A percentile compares a stretch with the other conserved stretches of the same genome.
Conservation (phyloP, 2,888 invertebrate species). For the Trachelus troglodyta region DNA sequence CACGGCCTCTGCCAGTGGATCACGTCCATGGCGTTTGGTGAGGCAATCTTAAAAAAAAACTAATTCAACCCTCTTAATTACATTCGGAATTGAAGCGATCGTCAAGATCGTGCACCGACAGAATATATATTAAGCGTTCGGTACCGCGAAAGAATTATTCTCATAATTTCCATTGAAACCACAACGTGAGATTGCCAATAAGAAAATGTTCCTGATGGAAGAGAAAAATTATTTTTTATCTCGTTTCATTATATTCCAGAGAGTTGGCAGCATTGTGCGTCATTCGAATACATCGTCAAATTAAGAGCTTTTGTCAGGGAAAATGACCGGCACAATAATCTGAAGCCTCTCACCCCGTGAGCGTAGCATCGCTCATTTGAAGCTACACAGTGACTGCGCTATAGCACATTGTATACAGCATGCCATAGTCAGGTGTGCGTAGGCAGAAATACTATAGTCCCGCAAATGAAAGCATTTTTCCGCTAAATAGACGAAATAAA, state of each 20-base stretch:
- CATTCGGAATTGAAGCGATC: constrained; percentile 25
- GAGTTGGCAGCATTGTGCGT: constrained; percentile 34
- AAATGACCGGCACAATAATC: constrained; percentile 6
- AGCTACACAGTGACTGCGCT: background rate
- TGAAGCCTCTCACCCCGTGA: background rate
- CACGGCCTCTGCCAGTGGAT: constrained; percentile 20
- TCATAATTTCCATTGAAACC: constrained; percentile 6
- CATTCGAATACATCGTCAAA: constrained; percentile 43
- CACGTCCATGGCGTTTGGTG: constrained; percentile 34
- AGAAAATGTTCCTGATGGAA: background rate
- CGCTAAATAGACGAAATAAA: constrained; percentile 54
- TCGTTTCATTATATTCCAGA: constrained; percentile 6
- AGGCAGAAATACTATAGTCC: background rate
- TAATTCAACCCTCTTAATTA: constrained; percentile 40
- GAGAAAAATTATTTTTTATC: constrained; percentile 38
- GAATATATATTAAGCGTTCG: constrained; percentile 20
- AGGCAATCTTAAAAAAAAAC: constrained; percentile 29
- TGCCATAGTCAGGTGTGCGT: background rate
- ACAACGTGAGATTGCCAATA: background rate
- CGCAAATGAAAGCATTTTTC: constrained; percentile 52
- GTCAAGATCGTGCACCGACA: constrained; percentile 17
- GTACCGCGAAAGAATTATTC: background rate
- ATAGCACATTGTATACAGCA: background rate
- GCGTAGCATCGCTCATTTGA: background rate
- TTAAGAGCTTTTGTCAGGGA: constrained; percentile 49